Conservation (phyloP, 2,888 invertebrate species). For the Drosophila multiciliata region DNA sequence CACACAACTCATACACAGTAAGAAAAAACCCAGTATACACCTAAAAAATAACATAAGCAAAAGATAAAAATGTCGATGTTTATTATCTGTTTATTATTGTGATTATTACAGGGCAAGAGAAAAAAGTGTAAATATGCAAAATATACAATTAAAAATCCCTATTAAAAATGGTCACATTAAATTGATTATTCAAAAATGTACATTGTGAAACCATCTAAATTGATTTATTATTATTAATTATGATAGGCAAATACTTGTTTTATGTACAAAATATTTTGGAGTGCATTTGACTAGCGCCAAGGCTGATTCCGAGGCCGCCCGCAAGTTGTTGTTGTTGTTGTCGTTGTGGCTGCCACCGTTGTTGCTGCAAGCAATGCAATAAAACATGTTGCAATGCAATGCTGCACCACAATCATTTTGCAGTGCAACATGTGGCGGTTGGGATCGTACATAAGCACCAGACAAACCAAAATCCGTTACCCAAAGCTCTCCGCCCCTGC, state of each 20-base stretch:
- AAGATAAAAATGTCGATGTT: neutral
- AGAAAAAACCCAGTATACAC: neutral
- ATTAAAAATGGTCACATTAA: neutral
- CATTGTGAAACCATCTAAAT: neutral
- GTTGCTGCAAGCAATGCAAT: constrained; percentile 57
- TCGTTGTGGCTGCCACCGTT: constrained; percentile 12
- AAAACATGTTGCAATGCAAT: constrained; percentile 66
- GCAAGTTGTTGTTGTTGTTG: constrained; percentile 35
- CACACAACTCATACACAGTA: constrained; percentile 26
- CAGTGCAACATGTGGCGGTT: constrained; percentile 53
- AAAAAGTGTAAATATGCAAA: neutral
- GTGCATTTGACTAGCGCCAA: constrained; percentile 8
- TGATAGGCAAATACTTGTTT: neutral
- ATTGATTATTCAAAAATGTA: neutral
- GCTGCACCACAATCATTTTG: constrained; percentile 63
- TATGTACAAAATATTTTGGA: neutral
- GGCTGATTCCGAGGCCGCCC: constrained; percentile 27
- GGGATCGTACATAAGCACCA: constrained; percentile 35
- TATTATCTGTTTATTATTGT: too few species aligned
- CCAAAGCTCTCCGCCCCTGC: constrained; percentile 7
- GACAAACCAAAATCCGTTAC: constrained; percentile 37
- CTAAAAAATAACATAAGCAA: neutral
- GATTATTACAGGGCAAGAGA: neutral
- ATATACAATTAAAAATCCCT: neutral
- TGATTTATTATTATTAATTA: neutral